Evolutionary conservation across 1,140 invertebrate species (phyloP).

Genomic region (Drosophila miranda): DNA sequence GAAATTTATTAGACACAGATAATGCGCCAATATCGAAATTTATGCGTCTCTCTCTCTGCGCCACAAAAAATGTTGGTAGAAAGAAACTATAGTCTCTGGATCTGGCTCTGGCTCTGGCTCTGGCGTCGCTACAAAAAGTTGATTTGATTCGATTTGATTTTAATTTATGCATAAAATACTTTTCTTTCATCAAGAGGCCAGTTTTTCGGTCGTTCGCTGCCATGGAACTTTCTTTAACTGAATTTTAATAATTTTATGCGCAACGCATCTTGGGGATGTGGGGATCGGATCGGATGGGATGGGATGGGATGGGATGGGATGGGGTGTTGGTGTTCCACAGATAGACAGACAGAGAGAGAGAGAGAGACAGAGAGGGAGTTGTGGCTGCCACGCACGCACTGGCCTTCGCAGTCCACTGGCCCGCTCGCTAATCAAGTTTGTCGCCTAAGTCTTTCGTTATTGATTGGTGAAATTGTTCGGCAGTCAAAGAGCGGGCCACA

Average conservation of each 20-base stretch:
- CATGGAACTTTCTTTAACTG: slow-evolving; percentile 76
- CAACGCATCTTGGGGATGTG: slow-evolving; percentile 40
- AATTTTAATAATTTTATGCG: slow-evolving; percentile 81
- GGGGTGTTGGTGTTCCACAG: no score
- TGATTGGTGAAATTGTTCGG: slow-evolving; percentile 77
- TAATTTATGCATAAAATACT: slow-evolving; percentile 80
- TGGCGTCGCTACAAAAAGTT: slow-evolving; percentile 42
- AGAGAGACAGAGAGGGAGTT: no score
- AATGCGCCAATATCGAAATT: slow-evolving; percentile 79
- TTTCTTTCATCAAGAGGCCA: slow-evolving; percentile 75
- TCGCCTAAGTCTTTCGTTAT: slow-evolving; percentile 80
- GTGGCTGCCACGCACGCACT: slow-evolving; percentile 32
- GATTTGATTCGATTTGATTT: slow-evolving; percentile 79
- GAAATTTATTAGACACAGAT: slow-evolving; percentile 72
- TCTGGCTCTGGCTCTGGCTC: slow-evolving; percentile 5
- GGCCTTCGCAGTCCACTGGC: slow-evolving; percentile 20
- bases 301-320: no score
- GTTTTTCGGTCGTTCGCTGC: slow-evolving; percentile 27
- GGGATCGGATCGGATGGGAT: no score
- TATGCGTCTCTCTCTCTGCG: slow-evolving; percentile 55
- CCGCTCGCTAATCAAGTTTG: slow-evolving; percentile 70
- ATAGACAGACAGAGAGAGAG: no score
- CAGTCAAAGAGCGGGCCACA: slow-evolving; percentile 17
- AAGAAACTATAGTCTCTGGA: slow-evolving; percentile 29
- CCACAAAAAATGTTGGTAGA: slow-evolving; percentile 37